Percentiles rank a stretch among this genome's conserved stretches.
Evolutionary conservation across 1,140 invertebrate genomes (phyloP).

Genomic region (Teleopsis dalmanni): DNA sequence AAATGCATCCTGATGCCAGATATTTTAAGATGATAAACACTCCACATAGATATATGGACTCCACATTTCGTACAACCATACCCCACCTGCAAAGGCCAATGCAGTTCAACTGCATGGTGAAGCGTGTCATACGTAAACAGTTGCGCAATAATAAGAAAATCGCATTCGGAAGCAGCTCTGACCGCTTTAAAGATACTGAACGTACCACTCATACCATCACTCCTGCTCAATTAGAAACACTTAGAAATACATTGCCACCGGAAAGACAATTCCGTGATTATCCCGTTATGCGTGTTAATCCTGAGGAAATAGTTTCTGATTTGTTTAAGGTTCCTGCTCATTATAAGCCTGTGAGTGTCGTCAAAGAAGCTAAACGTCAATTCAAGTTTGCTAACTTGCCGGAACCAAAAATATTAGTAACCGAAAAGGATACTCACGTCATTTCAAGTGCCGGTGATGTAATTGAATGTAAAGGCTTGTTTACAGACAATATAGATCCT

Average conservation of each 20-base stretch:
- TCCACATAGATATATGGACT: constrained; percentile 16
- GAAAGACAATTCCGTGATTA: constrained; percentile 23
- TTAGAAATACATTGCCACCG: constrained; percentile 21
- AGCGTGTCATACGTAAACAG: constrained; percentile 25
- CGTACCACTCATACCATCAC: constrained; percentile 23
- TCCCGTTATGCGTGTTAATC: constrained; percentile 15
- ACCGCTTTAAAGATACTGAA: constrained; percentile 28
- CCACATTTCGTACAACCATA: constrained; percentile 9
- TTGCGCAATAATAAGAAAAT: constrained; percentile 38
- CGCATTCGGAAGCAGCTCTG: constrained; percentile 31
- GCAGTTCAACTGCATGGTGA: constrained; percentile 28
- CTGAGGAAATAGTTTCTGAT: constrained; percentile 8
- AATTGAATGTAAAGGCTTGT: too few species aligned
- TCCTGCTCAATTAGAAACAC: constrained; percentile 19
- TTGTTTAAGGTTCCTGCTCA: constrained; percentile 23
- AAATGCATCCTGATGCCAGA: constrained; percentile 29
- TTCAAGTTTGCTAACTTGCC: constrained; percentile 37
- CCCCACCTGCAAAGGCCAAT: constrained; percentile 18
- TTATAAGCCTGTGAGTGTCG: constrained; percentile 22
- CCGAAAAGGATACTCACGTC: constrained; percentile 30
- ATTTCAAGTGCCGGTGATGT: too few species aligned
- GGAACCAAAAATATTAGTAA: constrained; percentile 27
- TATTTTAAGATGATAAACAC: constrained; percentile 31
- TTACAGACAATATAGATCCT: too few species aligned
- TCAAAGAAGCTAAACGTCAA: constrained; percentile 27